Conservation (phyloP, 2,888 invertebrate genomes). For the Trissolcus japonicus region DNA sequence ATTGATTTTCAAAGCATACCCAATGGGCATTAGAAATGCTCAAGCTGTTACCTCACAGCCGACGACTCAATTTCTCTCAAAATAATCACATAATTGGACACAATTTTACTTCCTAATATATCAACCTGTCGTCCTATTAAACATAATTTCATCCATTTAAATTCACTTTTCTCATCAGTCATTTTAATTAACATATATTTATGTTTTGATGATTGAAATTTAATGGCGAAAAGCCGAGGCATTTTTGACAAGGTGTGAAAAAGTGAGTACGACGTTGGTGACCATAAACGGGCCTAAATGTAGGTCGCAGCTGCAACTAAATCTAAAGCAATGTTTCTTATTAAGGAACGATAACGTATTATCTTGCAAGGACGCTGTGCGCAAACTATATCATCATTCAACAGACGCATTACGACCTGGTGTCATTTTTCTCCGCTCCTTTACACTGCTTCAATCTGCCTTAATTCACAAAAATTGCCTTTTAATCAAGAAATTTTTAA, state of each 20-base stretch:
- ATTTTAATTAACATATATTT: too few relatives aligned
- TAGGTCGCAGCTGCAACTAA: slow-evolving; percentile 33
- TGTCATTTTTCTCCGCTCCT: too few relatives aligned
- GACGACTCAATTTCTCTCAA: not conserved
- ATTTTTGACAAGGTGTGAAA: too few relatives aligned
- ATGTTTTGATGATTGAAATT: too few relatives aligned
- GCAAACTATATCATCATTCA: too few relatives aligned
- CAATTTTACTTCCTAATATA: not conserved
- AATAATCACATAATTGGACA: slow-evolving; percentile 1
- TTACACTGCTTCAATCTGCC: too few relatives aligned
- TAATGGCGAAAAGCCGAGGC: too few relatives aligned
- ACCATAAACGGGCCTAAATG: slow-evolving; percentile 41
- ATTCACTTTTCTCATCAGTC: too few relatives aligned
- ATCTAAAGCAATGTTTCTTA: slow-evolving; percentile 37
- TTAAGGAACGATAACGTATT: slow-evolving; percentile 49
- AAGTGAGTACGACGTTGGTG: slow-evolving; percentile 10
- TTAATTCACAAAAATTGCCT: too few relatives aligned
- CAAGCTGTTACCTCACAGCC: not conserved
- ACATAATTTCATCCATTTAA: not conserved
- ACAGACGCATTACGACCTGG: too few relatives aligned
- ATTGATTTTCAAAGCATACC: not conserved
- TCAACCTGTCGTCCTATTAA: not conserved
- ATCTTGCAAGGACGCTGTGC: slow-evolving; percentile 34
- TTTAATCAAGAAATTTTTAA: too few relatives aligned
- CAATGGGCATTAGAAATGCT: too few relatives aligned